phyloP scores from a whole-genome alignment of 1,140 invertebrate genomes.

The Halesus radiatus region DNA sequence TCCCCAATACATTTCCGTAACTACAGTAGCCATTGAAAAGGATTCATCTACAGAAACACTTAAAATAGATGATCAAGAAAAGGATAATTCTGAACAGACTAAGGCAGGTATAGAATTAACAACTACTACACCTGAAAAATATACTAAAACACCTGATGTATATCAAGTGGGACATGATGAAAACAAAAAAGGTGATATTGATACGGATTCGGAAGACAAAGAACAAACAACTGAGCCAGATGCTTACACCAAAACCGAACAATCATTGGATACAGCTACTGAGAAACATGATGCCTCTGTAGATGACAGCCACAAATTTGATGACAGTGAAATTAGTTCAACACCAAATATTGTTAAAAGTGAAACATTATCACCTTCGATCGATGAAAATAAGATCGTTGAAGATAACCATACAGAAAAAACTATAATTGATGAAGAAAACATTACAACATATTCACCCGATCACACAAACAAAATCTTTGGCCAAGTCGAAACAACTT shows the following conservation, averaged over 20 bases:
- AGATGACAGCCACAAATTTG: not conserved
- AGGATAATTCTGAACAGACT: not conserved
- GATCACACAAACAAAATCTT: not conserved
- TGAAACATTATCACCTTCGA: not conserved
- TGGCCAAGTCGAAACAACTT: not conserved
- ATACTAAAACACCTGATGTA: conserved; percentile 44
- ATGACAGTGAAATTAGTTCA: not conserved
- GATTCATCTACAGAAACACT: not conserved
- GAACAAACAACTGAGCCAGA: not conserved
- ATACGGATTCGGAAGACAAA: not conserved
- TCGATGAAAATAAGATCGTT: too few species aligned
- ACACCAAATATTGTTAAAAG: not conserved
- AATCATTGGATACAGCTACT: too few species aligned
- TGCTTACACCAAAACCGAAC: not conserved
- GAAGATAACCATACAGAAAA: conserved; percentile 14
- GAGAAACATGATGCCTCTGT: too few species aligned
- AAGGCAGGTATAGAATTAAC: not conserved
- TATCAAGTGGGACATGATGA: not conserved
- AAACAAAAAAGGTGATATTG: not conserved
- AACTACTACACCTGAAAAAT: conserved; percentile 44
- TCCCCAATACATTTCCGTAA: not conserved
- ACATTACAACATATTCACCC: not conserved
- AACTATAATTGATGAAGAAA: conserved; percentile 2
- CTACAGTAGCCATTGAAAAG: not conserved
- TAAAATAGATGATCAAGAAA: not conserved